phyloP scores from a whole-genome alignment of 2,888 invertebrate species.

The Bellardia pandia region DNA sequence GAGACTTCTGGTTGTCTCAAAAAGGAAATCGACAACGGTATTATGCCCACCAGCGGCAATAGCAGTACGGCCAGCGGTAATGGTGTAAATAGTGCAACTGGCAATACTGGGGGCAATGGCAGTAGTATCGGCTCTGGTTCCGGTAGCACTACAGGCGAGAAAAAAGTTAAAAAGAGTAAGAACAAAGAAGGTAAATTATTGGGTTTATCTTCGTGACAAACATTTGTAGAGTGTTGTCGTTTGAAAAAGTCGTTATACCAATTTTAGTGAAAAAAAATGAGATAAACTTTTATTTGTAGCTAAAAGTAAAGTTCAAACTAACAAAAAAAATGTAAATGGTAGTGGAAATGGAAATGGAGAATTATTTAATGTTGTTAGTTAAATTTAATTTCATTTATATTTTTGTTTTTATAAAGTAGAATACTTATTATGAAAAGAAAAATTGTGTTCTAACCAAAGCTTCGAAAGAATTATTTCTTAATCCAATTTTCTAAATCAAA shows the following conservation, averaged over 20 bases:
- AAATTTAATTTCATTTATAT: not conserved
- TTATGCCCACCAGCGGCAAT: slow-evolving; percentile 73
- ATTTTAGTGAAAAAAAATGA: slow-evolving; percentile 76
- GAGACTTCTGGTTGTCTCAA: slow-evolving; percentile 83
- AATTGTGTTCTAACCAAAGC: too few relatives aligned
- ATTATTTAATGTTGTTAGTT: not conserved
- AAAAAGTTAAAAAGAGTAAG: slow-evolving; percentile 84
- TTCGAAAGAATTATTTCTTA: too few relatives aligned
- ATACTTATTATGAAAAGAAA: too few relatives aligned
- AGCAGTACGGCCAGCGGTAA: slow-evolving; percentile 73
- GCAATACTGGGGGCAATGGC: slow-evolving; percentile 70
- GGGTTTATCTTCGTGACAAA: slow-evolving; percentile 81
- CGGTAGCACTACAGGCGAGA: slow-evolving; percentile 81
- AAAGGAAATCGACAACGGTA: slow-evolving; percentile 72
- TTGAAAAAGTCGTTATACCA: slow-evolving; percentile 77
- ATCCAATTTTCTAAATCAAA: too few relatives aligned
- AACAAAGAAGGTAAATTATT: slow-evolving; percentile 84
- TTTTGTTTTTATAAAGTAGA: not conserved
- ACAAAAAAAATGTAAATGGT: slow-evolving; percentile 56
- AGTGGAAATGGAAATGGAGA: slow-evolving; percentile 18
- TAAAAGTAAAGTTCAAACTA: slow-evolving; percentile 28
- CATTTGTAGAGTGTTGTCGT: slow-evolving; percentile 73
- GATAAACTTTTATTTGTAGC: slow-evolving; percentile 59
- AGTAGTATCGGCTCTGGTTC: slow-evolving; percentile 77
- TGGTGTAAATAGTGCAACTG: slow-evolving; percentile 76